These are phyloP conservation scores for Phrynosoma blainvillii DNA, from an alignment of 2,113 vertebrate genomes.

Conservation along the genomic window DNA sequence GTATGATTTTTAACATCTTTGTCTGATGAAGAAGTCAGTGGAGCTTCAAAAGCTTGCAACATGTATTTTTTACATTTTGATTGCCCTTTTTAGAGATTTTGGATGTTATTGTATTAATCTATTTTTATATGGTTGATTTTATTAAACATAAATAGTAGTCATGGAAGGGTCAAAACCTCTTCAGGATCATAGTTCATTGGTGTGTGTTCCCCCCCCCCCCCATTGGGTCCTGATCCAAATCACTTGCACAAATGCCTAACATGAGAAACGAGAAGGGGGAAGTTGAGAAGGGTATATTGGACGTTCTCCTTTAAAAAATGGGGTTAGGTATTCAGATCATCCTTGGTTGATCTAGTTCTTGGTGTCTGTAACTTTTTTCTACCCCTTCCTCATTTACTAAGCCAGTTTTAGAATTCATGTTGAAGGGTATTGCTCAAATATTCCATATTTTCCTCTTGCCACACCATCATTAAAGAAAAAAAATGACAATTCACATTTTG, in stretches of 20 bases:
- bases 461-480: not conserved
- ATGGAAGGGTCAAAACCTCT: not conserved
- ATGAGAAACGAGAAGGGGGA: not conserved
- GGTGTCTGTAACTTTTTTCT: not conserved
- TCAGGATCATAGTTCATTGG: too few relatives aligned
- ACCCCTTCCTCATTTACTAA: not conserved
- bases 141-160: not conserved
- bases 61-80: too few relatives aligned
- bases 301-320: not conserved
- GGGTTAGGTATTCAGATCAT: not conserved
- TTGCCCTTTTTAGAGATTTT: too few relatives aligned
- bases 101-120: too few relatives aligned
- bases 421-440: not conserved
- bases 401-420: not conserved
- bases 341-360: not conserved
- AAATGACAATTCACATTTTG: not conserved
- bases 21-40: too few relatives aligned
- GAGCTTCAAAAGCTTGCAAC: too few relatives aligned
- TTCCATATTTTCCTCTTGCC: not conserved
- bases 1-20: too few relatives aligned
- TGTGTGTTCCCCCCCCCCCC: too few relatives aligned
- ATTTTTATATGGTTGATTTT: not conserved
- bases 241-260: too few relatives aligned
- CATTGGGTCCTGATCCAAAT: not conserved
- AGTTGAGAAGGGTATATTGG: not conserved